Base-by-base conservation (phyloP, 2,797 vertebrate species). In the Streptopelia turtur region DNA sequence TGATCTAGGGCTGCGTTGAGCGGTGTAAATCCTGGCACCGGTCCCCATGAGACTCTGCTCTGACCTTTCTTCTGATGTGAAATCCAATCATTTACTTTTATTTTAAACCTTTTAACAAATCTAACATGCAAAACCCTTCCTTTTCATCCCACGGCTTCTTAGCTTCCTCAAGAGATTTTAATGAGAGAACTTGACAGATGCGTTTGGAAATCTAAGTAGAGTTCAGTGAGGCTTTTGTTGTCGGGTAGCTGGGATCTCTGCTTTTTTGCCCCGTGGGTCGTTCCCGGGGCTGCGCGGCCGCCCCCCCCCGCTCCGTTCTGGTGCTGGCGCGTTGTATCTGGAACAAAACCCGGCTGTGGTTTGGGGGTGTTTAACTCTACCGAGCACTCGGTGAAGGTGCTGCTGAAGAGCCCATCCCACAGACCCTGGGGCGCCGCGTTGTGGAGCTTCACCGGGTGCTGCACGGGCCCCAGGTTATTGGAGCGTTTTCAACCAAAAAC, bases 51-150 rank as follows among this genome's bases (percentile, higher is more conserved):
- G 80, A 28, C 37, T 9, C 65, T 1, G 4, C 74, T 39, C 50
- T 69, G 80, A 79, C 85, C 80, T 69, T 33, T 69, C 61, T 21
- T 68, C 90, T 74, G 68, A 68, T 79, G 52, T 33, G 61, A 57
- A 84, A 84, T 68, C n/a, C 68, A 63, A 31, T 63, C 21, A 39
- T 79, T 79, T 57, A 37, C 45, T 79, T 76, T 70, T 35, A 22
- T 82, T 87, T 71, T 70, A 59, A 82, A 68, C 55, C 74, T 68
- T 57, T 70, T 63, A 63, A 61, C 37, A 56, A 68, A 45, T 21
- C 52, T 25, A 49, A 63, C 50, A 7, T 50, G 41, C 23, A 35
- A 50, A 55, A 56, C 12, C 31, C 23, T 52, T 63, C 28, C 61
- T 23, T 57, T 55, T 84, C 56, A 63, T 74, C 56, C 55, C n/a